Conservation (phyloP, 2,797 vertebrate species). For the Alcedo atthis region DNA sequence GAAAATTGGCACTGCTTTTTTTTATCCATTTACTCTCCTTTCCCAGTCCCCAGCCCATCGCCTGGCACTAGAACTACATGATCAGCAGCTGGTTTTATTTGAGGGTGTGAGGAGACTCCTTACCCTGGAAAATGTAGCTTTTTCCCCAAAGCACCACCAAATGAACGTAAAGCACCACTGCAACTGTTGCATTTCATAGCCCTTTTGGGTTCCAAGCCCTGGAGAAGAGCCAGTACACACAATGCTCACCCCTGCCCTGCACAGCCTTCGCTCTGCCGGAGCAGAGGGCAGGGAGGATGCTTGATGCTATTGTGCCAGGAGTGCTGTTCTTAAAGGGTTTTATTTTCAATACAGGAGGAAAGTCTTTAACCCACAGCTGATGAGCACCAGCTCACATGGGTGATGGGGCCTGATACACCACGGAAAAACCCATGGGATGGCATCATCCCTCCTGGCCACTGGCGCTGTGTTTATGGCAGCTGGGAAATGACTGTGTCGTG, state of each 20-base stretch:
- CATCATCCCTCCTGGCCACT: background rate
- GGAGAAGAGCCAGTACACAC: background rate
- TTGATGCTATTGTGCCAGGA: background rate
- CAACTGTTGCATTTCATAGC: fast-evolving
- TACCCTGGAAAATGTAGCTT: background rate
- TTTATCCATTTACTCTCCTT: background rate
- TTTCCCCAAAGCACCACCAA: background rate
- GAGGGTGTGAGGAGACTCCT: background rate
- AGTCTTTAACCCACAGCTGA: background rate
- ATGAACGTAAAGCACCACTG: background rate
- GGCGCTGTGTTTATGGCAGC: background rate
- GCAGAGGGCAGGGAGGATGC: background rate
- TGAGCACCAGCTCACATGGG: background rate
- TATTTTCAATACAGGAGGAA: background rate
- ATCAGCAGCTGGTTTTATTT: background rate
- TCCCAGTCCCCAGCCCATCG: background rate
- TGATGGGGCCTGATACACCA: background rate
- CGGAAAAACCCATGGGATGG: fast-evolving
- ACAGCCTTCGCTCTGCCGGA: fast-evolving
- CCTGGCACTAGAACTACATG: fast-evolving
- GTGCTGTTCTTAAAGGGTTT: background rate
- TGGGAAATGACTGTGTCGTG: fast-evolving
- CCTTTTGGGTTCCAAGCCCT: background rate
- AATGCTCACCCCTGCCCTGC: fast-evolving
- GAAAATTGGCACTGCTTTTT: background rate